Base-by-base conservation (phyloP, 2,113 vertebrate species). In the Thamnaconus septentrionalis region DNA sequence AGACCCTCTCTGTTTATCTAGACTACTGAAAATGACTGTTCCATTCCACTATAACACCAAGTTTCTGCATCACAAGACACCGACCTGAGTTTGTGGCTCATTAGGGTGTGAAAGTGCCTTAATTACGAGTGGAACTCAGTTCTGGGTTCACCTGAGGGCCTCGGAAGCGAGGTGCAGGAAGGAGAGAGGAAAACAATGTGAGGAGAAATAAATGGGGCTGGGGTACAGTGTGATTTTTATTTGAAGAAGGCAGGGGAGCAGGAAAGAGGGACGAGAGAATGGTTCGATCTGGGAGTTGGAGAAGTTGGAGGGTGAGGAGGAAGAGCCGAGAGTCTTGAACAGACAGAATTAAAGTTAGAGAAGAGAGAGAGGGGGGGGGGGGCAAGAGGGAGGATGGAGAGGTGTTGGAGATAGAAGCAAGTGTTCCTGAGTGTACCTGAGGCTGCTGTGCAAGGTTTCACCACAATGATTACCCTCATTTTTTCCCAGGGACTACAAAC, bases 271-370 rank as follows among this genome's bases (percentile, higher is more conserved):
- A 40, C 11, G 6, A 44, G 59, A 31, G 18, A 31, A 31, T 1
- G 18, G 18, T 31, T 31, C 18, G 18, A 31, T 31, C 18, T 47
- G 12, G 51, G 49, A 63, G 66, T 56, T 18, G 55, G 44, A 67
- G 48, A 55, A 67, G 43, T 54, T 57, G 62, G 53, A 46, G 59
- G 53, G 64, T 61, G 50, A 57, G 18, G 18, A 48, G 5, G 31
- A 76, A 43, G 47, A 61, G 56, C 44, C 53, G 67, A 61, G 66
- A 79, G 64, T 61, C 66, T 40, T 43, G 63, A 81, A 78, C 56
- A 70, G 79, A 82, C 66, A 53, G 47, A 74, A 59, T 75, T 57
- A 76, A 76, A 82, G 69, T 61, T 6, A 2, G 54, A 71, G 18
- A 76, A 56, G 53, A 58, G 57, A 46, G 66, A 44, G 63, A 57